Base-by-base conservation (phyloP, 2,888 invertebrate genomes). In the Oxycera nigricornis region DNA sequence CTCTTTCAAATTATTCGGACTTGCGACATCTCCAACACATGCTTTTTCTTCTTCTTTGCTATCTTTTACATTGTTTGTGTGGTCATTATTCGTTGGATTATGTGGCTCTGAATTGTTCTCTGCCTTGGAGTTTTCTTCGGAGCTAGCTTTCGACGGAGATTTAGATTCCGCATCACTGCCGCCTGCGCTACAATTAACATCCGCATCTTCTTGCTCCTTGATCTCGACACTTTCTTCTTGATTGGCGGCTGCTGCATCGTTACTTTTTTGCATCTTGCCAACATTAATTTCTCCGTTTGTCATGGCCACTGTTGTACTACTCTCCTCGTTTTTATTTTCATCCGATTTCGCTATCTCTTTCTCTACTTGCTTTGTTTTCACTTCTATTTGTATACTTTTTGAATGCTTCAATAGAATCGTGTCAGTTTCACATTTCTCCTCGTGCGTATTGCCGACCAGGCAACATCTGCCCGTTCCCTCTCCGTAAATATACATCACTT, bases 381-480 rank as follows among this genome's bases (percentile, higher is more conserved):
- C 2, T 61, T 30, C 31, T 20, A 61, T 3, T 6, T 31, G 17
- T 3, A 31, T 31, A 17, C 46, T 74, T 46, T 46, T 46, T 7
- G 46, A 46, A 14, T 46, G 46, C 17, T 41, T 46, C 22, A 55
- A 20, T 28, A 65, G 11, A 11, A 65, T 11, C 2, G 62, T 20
- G 14, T 35, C 62, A 11, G 24, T 31, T 67, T 65, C 50, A 28
- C 82, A 81, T 28, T 77, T 79, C 2, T 78, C 28, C 41, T 82
- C 83, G 1, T 79, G 79, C 52, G 87, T 89, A 84, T 94, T 94
- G 1, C 94, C 94, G 2, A 92, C 92, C 75, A 91, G 87, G 82
- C 92, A 93, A 30, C 92, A 91, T 22, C 83, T 86, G 2, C 94
- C 95, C 79, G 84, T 88, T 50, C 94, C 95, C 80, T 90, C 90